Evolutionary conservation across 2,797 vertebrate genomes (phyloP), one percentile per base, ranked within the genome.

Genomic region (Rhinogobio ventralis): DNA sequence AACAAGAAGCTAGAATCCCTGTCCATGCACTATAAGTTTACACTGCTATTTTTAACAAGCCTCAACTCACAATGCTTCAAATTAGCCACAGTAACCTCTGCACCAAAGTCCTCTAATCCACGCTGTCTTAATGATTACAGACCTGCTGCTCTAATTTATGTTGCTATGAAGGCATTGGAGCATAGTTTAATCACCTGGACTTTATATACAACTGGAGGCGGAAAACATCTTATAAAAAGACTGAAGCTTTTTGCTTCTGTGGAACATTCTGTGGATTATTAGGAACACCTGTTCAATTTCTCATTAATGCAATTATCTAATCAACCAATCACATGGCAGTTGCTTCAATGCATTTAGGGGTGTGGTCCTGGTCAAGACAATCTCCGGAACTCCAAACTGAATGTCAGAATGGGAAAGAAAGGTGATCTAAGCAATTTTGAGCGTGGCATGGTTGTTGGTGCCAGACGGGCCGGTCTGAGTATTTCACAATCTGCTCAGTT

Each of bases 61-160:
- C 25, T 74, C 14, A 60, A 53, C 60, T 73, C 81, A 75, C 72
- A 53, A 55, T 83, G 72, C 45, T 53, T 83, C 72, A 76, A 67
- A 75, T 76, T 67, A 83, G 23, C 71, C 17, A 9, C 20, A 30
- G 17, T 67, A 23, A 83, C 81, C 72, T 83, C 46, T 83, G 72
- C 49, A 53, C 72, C 33, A 49, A 51, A 53, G 45, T 75, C 71
- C 46, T 83, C 45, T 39, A 42, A 67, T 76, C 46, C 81, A 55
- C 42, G 46, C 46, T 53, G 33, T 75, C 45, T 51, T 83, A 66
- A 66, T 67, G 46, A 83, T 55, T 39, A 76, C 60, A 75, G 81
- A 76, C 42, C 25, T 79, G 72, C 67, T 64, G 55, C 42, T 49
- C 55, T 64, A 33, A 74, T 25, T 23, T 64, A 30, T 82, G 81